These are phyloP conservation scores for Aleiodes testaceus DNA, from an alignment of 2,888 invertebrate genomes.

Conservation along the genomic window DNA sequence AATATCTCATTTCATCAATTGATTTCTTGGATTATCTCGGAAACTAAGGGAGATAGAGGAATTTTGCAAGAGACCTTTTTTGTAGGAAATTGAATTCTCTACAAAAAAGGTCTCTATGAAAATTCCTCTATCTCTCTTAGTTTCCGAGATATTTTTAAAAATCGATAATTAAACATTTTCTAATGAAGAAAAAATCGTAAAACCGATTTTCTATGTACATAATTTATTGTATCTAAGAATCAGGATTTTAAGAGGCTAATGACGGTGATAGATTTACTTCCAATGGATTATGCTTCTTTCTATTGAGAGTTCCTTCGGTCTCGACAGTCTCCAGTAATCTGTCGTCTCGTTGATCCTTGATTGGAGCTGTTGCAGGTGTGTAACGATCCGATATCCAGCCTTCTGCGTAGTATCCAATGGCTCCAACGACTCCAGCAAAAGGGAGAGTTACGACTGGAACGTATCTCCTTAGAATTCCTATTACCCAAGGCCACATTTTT, in stretches of 20 bases:
- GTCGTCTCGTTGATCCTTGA: slow-evolving; percentile 66
- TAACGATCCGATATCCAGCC: slow-evolving; percentile 82
- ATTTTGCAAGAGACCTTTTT: too few relatives aligned
- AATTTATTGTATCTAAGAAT: slow-evolving; percentile 7
- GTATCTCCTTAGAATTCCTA: slow-evolving; percentile 81
- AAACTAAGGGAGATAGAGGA: too few relatives aligned
- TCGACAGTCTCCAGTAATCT: slow-evolving; percentile 63
- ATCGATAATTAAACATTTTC: neutral
- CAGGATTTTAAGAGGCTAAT: slow-evolving; percentile 53
- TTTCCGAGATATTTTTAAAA: too few relatives aligned
- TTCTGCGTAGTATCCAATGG: slow-evolving; percentile 91
- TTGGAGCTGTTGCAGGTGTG: slow-evolving; percentile 76
- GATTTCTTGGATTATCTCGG: too few relatives aligned
- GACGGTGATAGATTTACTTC: slow-evolving; percentile 71
- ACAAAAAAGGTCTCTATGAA: too few relatives aligned
- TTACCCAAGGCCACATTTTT: slow-evolving; percentile 84
- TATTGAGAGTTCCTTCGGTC: slow-evolving; percentile 40
- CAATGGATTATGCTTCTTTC: slow-evolving; percentile 65
- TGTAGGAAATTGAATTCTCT: too few relatives aligned
- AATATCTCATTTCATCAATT: neutral
- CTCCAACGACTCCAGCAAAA: slow-evolving; percentile 86
- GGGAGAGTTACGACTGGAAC: slow-evolving; percentile 88
- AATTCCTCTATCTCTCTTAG: too few relatives aligned
- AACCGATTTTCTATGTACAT: neutral
- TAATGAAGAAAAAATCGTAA: too few relatives aligned